Evolutionary conservation across 2,113 vertebrate genomes (phyloP), one percentile per base, ranked within the genome.

Genomic region (Pollimyrus isidori): DNA sequence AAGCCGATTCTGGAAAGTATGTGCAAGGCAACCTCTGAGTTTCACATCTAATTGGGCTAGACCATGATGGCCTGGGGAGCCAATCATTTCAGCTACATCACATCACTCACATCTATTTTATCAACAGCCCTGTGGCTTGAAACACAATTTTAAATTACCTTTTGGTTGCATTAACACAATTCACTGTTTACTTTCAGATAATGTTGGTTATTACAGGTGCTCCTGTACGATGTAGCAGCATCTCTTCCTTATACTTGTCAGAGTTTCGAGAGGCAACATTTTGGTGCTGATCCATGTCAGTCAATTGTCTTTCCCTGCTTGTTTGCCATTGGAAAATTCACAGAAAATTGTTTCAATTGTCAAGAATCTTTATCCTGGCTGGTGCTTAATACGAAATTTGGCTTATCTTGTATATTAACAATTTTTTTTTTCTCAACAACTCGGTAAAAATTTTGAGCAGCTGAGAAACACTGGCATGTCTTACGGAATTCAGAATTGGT

Each of bases 61-160:
- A 65, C 45, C 17, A 69, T 23, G 15, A 30, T 26, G 62, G 17
- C 30, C 62, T 87, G 50, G n/a, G 46, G 46, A 62, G 4, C 15
- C 9, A 50, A 76, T 87, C 56, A 23, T 21, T 89, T 86, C 56
- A 50, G 48, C 62, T 50, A 13, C 49, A 39, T 58, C 69, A 26
- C 11, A 30, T 19, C 35, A 5, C 26, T 49, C 62, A 26, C 58
- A 65, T 65, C 42, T 42, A 26, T 49, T 76, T 17, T 53, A 48
- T 90, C 48, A 56, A 49, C 52, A 50, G 50, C 52, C 80, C 45
- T 62, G 26, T 45, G n/a, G 39, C 65, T 90, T 35, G 7, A 46
- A 82, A 35, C 69, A 83, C n/a, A 83, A 21, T 90, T 76, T 88
- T 48, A 88, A 90, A 88, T 90, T 84, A 87, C 26, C 69, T 26